Evolutionary conservation across 2,888 invertebrate species (phyloP), one percentile per base, ranked within the genome.

Genomic region (Eristalinus aeneus): DNA sequence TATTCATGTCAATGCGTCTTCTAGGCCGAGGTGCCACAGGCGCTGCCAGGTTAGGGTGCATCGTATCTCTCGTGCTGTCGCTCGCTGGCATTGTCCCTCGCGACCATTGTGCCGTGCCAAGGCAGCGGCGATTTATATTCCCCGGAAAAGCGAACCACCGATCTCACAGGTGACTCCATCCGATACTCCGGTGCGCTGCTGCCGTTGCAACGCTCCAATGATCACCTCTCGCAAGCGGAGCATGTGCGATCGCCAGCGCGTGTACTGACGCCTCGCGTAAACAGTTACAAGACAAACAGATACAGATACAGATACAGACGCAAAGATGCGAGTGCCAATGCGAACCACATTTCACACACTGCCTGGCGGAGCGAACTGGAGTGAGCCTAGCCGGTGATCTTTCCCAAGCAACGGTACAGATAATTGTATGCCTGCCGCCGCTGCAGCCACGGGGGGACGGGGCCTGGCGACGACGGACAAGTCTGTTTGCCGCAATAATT

Each of bases 251-350:
- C 73, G 82, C 68, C 60, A 71, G 82, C 82, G 86, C 74, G 86
- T 86, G 73, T 74, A 82, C 82, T 63, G 46, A 81, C 86, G 82
- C 86, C 72, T 86, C 77, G 69, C 75, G 75, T 82, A 71, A 82
- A 86, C 86, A 86, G 85, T 86, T 86, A 86, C 58, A 73, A 76
- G 53, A 58, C 63, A 46, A 74, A 54, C 46, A 79, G 64, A 64
- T 34, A 46, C 58, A 72, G 60, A 56, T 61, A 20, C 22, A 12
- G 36, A 36, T 39, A 23, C 27, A 46, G 6, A 36, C 34, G 16
- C 36, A 11, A 10, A 65, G 65, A 36, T 63, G 16, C 36, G 10
- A 10, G 16, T 68, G 76, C 61, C 67, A 46, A 80, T 64, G 58
- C 27, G 34, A 31, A 74, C 46, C 11, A 22, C 68, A 20, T 36